phyloP scores from a whole-genome alignment of 2,797 vertebrate genomes.

The Tenualosa ilisha region DNA sequence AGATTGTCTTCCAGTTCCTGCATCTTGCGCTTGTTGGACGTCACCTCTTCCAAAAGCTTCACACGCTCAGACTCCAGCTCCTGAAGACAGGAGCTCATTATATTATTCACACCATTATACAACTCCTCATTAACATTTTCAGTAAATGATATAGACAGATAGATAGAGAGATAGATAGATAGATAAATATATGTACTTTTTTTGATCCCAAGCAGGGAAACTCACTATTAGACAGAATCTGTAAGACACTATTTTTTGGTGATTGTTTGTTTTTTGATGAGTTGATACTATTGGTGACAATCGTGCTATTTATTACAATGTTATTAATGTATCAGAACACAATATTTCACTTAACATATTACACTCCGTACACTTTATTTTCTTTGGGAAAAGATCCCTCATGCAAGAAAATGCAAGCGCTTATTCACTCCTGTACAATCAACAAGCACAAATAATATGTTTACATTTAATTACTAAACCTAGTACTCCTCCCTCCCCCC shows the following conservation, averaged over 20 bases:
- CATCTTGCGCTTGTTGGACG: constrained; percentile 83
- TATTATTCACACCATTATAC: not conserved
- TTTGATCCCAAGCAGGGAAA: too few species aligned
- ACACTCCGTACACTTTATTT: not conserved
- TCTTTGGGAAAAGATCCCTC: not conserved
- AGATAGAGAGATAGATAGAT: too few species aligned
- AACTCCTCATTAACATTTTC: too few species aligned
- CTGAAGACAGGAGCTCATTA: constrained; percentile 54
- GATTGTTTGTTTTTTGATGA: too few species aligned
- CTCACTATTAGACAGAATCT: too few species aligned
- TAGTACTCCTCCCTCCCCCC: too few species aligned
- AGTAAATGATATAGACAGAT: too few species aligned
- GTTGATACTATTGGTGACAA: not conserved
- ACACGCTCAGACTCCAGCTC: constrained; percentile 83
- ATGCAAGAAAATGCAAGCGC: not conserved
- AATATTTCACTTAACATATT: not conserved
- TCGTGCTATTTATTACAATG: not conserved
- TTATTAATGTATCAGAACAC: not conserved
- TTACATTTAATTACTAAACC: not conserved
- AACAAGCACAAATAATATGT: not conserved
- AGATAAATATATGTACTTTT: too few species aligned
- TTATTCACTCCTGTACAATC: not conserved
- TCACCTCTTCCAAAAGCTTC: constrained; percentile 82
- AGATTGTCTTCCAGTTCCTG: constrained; percentile 85
- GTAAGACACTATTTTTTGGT: too few species aligned